Evolutionary conservation across 2,888 invertebrate species (phyloP).

Genomic region (Euplagia quadripunctaria): DNA sequence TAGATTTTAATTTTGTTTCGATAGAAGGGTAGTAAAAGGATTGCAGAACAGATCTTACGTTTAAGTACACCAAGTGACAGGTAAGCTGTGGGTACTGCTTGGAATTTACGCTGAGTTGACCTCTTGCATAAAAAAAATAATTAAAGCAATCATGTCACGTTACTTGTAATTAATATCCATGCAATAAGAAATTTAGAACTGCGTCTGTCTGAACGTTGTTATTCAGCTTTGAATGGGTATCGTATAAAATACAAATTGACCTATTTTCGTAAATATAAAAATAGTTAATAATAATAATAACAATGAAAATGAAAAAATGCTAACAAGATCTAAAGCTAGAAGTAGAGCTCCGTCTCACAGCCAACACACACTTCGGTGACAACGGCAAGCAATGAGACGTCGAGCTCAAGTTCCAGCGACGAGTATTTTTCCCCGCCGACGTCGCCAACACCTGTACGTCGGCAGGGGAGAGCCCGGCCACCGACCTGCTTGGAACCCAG

Average conservation of each 20-base stretch:
- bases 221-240: background rate
- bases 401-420: too few species aligned
- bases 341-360: too few species aligned
- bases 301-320: too few species aligned
- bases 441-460: too few species aligned
- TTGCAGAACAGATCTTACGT: constrained; percentile 45
- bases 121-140: background rate
- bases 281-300: too few species aligned
- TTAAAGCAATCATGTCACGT: too few species aligned
- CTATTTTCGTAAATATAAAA: background rate
- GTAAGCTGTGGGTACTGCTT: background rate
- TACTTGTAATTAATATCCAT: background rate
- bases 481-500: too few species aligned
- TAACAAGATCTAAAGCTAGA: too few species aligned
- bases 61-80: constrained; percentile 8
- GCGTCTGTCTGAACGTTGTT: background rate
- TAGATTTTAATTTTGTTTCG: constrained; percentile 46
- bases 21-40: constrained; percentile 43
- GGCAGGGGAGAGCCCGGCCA: too few species aligned
- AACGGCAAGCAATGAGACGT: too few species aligned
- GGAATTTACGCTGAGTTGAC: background rate
- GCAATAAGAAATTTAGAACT: background rate
- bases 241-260: background rate
- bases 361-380: too few species aligned
- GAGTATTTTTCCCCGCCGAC: too few species aligned